Base-by-base conservation (phyloP, 2,113 vertebrate species). In the Psophia crepitans region DNA sequence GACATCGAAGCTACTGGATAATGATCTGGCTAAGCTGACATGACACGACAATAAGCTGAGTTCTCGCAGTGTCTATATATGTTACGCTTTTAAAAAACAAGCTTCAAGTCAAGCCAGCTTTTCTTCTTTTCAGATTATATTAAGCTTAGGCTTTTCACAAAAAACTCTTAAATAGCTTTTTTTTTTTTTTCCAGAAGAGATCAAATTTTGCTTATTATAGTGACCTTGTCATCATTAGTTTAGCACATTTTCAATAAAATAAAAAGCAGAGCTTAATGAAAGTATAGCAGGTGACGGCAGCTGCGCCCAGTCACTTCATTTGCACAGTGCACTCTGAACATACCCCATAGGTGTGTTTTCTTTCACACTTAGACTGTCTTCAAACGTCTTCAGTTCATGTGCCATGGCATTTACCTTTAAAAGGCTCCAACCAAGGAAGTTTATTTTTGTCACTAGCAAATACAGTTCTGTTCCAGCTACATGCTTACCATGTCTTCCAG, bases 401-500 rank as follows among this genome's bases (percentile, higher is more conserved):
- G 53, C 22, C 37, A 35, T 20, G 9, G 26, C 12, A 57, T 57
- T 66, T 66, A 48, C 28, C 41, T 69, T 63, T 21, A 41, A 65
- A 68, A 83, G 83, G 27, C 12, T 16, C 24, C 17, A 74, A 3
- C 5, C 0, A 9, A 78, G 6, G 10, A 90, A 46, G n/a, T 48
- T 48, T 1, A 10, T 41, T 96, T 81, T 49, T 65, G 19, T 64
- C 44, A 51, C 35, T n/a, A 75, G 35, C 14, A 56, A 88, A 60
- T 12, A 48, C 9, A 77, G 12, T 85, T 92, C 49, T 83, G 27
- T 69, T 84, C 49, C 43, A 51, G 49, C 57, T 54, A 92, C 27
- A 43, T 28, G 46, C 97, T 89, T 90, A 98, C 91, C 66, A 93
- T 80, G 64, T 98, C 94, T 75, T 98, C 98, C 26, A 70, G 24